A percentile compares a stretch with the other conserved stretches of the same genome.
Conservation (phyloP, 2,113 vertebrate genomes). For the Megaleporinus macrocephalus region DNA sequence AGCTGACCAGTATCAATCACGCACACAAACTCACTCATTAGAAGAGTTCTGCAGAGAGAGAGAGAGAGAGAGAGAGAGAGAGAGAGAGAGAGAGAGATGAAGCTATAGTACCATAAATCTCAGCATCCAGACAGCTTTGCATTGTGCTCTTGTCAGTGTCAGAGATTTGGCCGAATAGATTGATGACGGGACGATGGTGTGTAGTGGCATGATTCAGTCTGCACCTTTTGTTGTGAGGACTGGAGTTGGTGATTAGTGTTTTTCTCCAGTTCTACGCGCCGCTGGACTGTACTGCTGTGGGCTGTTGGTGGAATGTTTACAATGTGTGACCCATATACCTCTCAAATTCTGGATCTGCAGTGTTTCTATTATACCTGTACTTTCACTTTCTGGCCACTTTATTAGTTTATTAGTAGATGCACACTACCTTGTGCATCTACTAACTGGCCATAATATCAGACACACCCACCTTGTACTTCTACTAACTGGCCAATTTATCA, state of each 20-base stretch:
- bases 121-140: conserved; percentile 37
- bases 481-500: background rate
- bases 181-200: conserved; percentile 21
- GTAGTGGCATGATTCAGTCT: background rate
- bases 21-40: conserved; percentile 53
- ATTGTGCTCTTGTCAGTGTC: conserved; percentile 47
- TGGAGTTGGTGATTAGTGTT: background rate
- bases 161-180: conserved; percentile 34
- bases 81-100: conserved; percentile 33
- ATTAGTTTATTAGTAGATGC: background rate
- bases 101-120: conserved; percentile 52
- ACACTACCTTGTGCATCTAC: background rate
- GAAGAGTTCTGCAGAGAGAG: conserved; percentile 42
- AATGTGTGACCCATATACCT: too few relatives aligned
- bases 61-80: background rate
- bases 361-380: background rate
- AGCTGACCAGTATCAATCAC: conserved; percentile 69
- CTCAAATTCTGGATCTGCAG: too few relatives aligned
- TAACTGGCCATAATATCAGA: background rate
- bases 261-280: background rate
- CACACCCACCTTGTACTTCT: background rate
- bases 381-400: background rate
- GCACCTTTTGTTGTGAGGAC: background rate
- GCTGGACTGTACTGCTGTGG: background rate
- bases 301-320: too few relatives aligned